These are phyloP conservation scores for Adoxophyes honmai DNA, from an alignment of 1,140 invertebrate species.

Conservation along the genomic window DNA sequence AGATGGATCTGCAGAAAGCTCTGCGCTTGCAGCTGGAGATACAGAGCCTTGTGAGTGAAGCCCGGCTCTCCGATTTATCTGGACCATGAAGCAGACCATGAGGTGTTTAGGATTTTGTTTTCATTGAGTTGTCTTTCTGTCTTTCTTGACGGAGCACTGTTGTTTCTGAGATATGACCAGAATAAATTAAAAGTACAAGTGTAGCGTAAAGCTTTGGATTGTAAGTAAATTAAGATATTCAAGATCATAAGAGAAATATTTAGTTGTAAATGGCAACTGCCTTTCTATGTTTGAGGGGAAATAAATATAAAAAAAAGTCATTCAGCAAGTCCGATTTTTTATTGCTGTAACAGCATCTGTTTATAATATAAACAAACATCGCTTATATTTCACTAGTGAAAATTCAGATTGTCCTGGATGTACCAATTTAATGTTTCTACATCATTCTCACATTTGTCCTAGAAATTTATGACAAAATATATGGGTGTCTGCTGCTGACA, in stretches of 20 bases:
- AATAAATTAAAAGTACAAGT: no score
- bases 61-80: constrained; percentile 41
- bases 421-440: constrained; percentile 39
- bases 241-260: no score
- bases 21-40: constrained; percentile 53
- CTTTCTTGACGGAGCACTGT: neutral
- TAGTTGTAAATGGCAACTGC: neutral
- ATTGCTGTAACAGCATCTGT: constrained; percentile 76
- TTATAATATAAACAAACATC: constrained; percentile 72
- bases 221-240: no score
- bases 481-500: constrained; percentile 42
- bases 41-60: constrained; percentile 54
- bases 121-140: neutral
- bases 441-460: constrained; percentile 18
- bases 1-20: constrained; percentile 51
- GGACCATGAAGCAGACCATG: constrained; percentile 19
- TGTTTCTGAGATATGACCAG: no score
- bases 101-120: neutral
- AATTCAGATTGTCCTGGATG: constrained; percentile 56
- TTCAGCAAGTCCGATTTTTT: constrained; percentile 63
- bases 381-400: constrained; percentile 66
- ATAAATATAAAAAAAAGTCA: constrained; percentile 30
- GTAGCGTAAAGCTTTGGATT: no score
- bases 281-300: neutral
- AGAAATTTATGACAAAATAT: constrained; percentile 57